Base-by-base conservation (phyloP, 2,113 vertebrate species). In the Poeciliopsis retropinna region DNA sequence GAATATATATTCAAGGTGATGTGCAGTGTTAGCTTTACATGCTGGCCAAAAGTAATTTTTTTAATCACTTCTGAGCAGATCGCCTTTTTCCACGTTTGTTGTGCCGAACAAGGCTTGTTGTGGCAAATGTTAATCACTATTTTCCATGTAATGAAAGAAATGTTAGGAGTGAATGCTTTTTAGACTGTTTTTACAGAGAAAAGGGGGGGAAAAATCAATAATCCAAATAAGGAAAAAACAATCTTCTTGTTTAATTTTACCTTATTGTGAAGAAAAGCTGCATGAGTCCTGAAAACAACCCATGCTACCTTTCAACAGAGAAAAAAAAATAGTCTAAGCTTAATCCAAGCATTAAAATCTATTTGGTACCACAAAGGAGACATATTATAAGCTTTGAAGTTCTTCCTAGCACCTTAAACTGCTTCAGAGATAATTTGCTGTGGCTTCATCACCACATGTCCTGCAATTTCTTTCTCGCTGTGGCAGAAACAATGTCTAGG, bases 371-470 rank as follows among this genome's bases (percentile, higher is more conserved):
- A 44, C 64, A 66, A 32, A 25, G 27, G 37, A 62, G 67, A 67
- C 25, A 57, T 34, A 30, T 60, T 73, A 29, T 60, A 75, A 66
- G 69, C 69, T 80, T 82, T 80, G 76, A 84, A 70, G 31, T 79
- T 62, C 0, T 76, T 62, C 0, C 30, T 17, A 67, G 32, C 51
- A 63, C 32, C 54, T 25, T 0, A 44, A 75, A 61, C 64, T 60
- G 14, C 30, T 51, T 30, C 19, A 75, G 13, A 51, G 31, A 28
- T 65, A 0, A 74, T 61, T 67, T 70, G 4, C 6, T 31, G 19
- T 47, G n/a, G 11, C 25, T 65, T 37, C 22, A 32, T 31, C 47
- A 37, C 64, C 39, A 17, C 27, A 6, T 5, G 51, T 39, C 5
- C 37, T 63, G 31, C 19, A 22, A 39, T 5, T 9, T 62, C 29